Conservation (phyloP, 2,113 vertebrate genomes). For the Sphaerodactylus townsendi region DNA sequence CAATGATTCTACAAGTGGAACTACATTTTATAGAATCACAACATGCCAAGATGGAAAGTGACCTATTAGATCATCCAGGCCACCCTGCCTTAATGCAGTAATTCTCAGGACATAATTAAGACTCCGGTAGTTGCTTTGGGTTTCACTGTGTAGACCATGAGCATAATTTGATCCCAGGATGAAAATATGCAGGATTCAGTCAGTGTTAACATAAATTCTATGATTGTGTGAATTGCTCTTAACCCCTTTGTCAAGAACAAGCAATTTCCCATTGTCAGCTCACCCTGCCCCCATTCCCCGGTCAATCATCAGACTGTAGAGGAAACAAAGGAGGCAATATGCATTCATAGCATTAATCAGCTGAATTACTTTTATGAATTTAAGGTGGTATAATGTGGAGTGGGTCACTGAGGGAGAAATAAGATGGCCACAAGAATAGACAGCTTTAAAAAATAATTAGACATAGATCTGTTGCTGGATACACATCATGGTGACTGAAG, state of each 20-base stretch:
- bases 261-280: too few relatives aligned
- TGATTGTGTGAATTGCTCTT: background rate
- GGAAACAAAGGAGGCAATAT: background rate
- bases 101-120: background rate
- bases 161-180: background rate
- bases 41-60: constrained; percentile 36
- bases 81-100: constrained; percentile 23
- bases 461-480: too few relatives aligned
- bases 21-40: constrained; percentile 25
- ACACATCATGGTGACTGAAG: too few relatives aligned
- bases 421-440: background rate
- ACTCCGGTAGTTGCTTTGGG: background rate
- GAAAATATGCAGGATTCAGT: background rate
- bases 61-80: constrained; percentile 35
- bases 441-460: too few relatives aligned
- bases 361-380: background rate
- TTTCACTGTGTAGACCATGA: background rate
- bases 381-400: background rate
- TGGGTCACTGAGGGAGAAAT: background rate
- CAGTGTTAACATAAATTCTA: background rate
- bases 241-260: background rate
- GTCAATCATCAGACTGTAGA: too few relatives aligned
- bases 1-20: background rate
- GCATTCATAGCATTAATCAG: background rate
- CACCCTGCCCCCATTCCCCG: too few relatives aligned